Evolutionary conservation across 1,140 invertebrate genomes (phyloP), one percentile per base, ranked within the genome.

Genomic region (Philopotamus ludificatus): DNA sequence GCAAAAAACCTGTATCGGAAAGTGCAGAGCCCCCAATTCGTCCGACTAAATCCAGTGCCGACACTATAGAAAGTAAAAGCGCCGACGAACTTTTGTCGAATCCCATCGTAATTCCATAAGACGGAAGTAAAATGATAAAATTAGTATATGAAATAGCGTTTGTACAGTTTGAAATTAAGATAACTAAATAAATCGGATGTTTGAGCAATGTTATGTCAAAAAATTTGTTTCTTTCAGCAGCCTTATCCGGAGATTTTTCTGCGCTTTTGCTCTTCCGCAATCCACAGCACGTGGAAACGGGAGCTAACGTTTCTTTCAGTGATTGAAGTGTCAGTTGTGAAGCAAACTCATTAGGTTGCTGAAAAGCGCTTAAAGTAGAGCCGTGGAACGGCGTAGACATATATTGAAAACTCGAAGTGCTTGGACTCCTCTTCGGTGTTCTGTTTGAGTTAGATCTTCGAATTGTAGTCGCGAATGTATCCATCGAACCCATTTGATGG

Each of bases 141-240:
- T 94, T 93, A 0, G 91, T 93, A 71, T 92, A 92, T 51, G 90
- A 91, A 44, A 93, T 89, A 1, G 90, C 91, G 66, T 89, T 91
- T 0, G 90, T 91, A 21, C 87, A 90, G 72, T 92, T 92, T 0
- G 90, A 92, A 66, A 92, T 86, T 15, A 93, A 74, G 50, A 93
- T 91, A 1, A 93, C 85, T 39, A 93, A 79, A 72, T 92, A 93
- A 25, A 92, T 83, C 0, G 89, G 89, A 74, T 93, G 89, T 74
- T 83, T 87, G 0, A 93, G 74, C 0, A 93, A 73, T n/a, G 86
- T 83, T 0, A 89, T 73, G 71, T 92, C 90, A 71, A 92, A 90
- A 67, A 90, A 89, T 73, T 89, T 90, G 23, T 78, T 84, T 7
- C 76, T 73, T 50, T 79, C 76, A 21, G 78, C 78, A 55, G 81